Percentiles rank a stretch among this genome's conserved stretches.
These are phyloP conservation scores for Craterocephalus amniculus DNA, from an alignment of 2,797 vertebrate species.

Conservation along the genomic window DNA sequence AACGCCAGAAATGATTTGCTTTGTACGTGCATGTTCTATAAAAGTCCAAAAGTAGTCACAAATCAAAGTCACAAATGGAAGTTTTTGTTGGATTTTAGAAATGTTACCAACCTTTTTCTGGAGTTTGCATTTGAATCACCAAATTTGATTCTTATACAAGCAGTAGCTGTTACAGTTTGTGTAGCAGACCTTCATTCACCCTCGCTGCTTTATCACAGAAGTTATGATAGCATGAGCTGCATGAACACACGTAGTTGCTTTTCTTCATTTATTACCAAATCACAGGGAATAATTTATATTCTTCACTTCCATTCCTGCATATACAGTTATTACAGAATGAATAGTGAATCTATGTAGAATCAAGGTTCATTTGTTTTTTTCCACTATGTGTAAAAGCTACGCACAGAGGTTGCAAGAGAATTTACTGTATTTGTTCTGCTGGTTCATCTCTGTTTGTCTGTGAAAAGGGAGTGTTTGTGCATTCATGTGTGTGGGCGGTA, in stretches of 20 bases:
- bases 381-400: not conserved
- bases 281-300: not conserved
- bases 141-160: constrained; percentile 10
- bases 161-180: constrained; percentile 31
- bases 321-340: not conserved
- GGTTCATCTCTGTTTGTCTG: constrained; percentile 18
- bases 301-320: not conserved
- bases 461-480: constrained; percentile 7
- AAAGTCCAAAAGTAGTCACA: not conserved
- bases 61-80: not conserved
- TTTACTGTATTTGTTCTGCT: constrained; percentile 9
- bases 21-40: not conserved
- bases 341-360: constrained; percentile 1
- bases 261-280: constrained; percentile 8
- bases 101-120: not conserved
- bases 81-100: not conserved
- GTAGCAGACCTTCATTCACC: constrained; percentile 37
- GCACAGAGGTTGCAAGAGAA: not conserved
- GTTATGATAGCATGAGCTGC: constrained; percentile 63
- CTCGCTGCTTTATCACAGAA: constrained; percentile 23
- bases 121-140: constrained; percentile 4
- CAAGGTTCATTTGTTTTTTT: constrained; percentile 1
- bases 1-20: not conserved
- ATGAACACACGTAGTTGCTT: constrained; percentile 46
- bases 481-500: constrained; percentile 41